These are phyloP conservation scores for Euplexia lucipara DNA, from an alignment of 2,888 invertebrate species.

Conservation along the genomic window DNA sequence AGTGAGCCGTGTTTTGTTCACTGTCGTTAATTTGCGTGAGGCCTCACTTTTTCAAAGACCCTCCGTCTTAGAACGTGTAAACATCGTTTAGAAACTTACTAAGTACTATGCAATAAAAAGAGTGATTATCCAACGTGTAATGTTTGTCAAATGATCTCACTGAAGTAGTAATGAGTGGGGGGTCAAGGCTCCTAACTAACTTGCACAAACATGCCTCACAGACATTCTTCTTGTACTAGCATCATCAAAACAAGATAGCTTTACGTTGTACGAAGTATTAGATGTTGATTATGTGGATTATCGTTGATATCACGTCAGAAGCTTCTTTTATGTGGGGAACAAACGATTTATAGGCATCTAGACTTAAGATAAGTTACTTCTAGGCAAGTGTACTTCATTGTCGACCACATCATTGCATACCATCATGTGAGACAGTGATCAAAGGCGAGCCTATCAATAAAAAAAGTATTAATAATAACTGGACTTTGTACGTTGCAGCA, in stretches of 20 bases:
- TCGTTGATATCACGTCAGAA: too few relatives aligned
- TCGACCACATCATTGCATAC: too few relatives aligned
- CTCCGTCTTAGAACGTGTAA: constrained; percentile 11
- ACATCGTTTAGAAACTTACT: constrained; percentile 13
- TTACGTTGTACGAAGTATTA: not conserved
- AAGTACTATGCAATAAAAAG: constrained; percentile 39
- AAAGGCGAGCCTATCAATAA: too few relatives aligned
- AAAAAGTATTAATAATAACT: too few relatives aligned
- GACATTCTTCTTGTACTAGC: constrained; percentile 23
- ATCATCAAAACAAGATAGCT: not conserved
- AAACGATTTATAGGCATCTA: too few relatives aligned
- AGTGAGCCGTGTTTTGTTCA: too few relatives aligned
- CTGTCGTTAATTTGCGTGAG: not conserved
- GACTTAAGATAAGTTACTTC: too few relatives aligned
- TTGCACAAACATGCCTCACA: constrained; percentile 36
- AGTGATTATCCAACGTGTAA: constrained; percentile 38
- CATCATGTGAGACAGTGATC: too few relatives aligned
- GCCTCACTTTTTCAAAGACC: not conserved
- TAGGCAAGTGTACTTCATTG: too few relatives aligned
- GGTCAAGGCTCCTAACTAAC: constrained; percentile 35
- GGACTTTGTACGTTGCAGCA: too few relatives aligned
- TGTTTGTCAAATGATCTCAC: constrained; percentile 55
- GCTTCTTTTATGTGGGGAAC: not conserved
- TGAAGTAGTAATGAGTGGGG: constrained; percentile 26
- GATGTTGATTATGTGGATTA: not conserved